These are phyloP conservation scores for Meloe dianella DNA, from an alignment of 2,888 invertebrate genomes.

Conservation along the genomic window DNA sequence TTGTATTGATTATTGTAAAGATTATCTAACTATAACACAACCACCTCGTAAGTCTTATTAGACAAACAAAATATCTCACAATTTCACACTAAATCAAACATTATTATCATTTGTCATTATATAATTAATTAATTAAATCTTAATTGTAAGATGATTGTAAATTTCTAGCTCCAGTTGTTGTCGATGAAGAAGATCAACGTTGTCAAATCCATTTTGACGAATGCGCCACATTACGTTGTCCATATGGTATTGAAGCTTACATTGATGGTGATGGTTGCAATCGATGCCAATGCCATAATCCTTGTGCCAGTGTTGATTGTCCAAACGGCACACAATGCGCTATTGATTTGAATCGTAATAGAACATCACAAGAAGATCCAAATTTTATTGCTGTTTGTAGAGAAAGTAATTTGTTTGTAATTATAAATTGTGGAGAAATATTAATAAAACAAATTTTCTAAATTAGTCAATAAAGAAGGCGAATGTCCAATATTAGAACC, in stretches of 20 bases:
- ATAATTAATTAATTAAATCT: not conserved
- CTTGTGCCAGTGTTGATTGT: conserved; percentile 71
- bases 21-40: conserved; percentile 48
- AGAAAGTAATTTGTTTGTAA: conserved; percentile 61
- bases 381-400: conserved; percentile 70
- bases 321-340: conserved; percentile 72
- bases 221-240: conserved; percentile 71
- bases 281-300: conserved; percentile 76
- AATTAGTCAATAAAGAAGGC: conserved; percentile 72
- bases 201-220: conserved; percentile 68
- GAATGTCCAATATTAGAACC: conserved; percentile 66
- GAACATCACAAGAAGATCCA: conserved; percentile 46
- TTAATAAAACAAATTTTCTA: not conserved
- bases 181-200: conserved; percentile 48
- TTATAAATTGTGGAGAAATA: not conserved
- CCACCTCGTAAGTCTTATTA: conserved; percentile 49
- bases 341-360: conserved; percentile 64
- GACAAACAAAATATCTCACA: not conserved
- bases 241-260: conserved; percentile 72
- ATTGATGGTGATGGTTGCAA: conserved; percentile 70
- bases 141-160: not conserved
- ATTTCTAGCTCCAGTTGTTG: conserved; percentile 17
- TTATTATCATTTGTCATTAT: conserved; percentile 7
- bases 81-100: not conserved
- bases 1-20: conserved; percentile 69